Conservation (phyloP, 2,888 invertebrate species). For the Trachelus iudaicus region DNA sequence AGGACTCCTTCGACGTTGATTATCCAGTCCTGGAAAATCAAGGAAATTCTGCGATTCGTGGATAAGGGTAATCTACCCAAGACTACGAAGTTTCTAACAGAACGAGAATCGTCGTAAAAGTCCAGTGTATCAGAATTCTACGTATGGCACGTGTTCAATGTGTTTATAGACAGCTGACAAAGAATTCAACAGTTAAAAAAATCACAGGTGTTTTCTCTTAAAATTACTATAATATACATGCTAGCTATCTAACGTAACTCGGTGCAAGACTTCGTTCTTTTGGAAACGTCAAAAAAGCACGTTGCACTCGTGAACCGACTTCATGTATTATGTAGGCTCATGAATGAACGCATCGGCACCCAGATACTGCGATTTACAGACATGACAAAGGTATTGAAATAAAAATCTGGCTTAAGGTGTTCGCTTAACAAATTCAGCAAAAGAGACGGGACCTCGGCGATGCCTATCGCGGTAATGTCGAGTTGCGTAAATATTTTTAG, state of each 20-base stretch:
- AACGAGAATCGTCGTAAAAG: not conserved
- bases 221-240: too few species aligned
- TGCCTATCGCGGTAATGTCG: conserved; percentile 1
- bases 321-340: too few species aligned
- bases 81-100: not conserved
- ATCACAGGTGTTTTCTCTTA: too few species aligned
- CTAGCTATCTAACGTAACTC: too few species aligned
- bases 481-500: conserved; percentile 42
- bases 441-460: not conserved
- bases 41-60: not conserved
- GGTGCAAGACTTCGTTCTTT: too few species aligned
- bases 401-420: not conserved
- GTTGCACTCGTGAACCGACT: too few species aligned
- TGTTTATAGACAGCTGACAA: too few species aligned
- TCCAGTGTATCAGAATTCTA: not conserved
- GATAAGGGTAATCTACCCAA: not conserved
- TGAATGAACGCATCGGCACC: too few species aligned
- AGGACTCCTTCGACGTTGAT: not conserved
- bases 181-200: too few species aligned
- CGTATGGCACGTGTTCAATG: not conserved
- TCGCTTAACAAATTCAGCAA: not conserved
- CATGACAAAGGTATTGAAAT: not conserved
- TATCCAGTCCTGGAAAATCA: not conserved
- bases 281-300: too few species aligned
- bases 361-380: not conserved